phyloP scores from a whole-genome alignment of 2,797 vertebrate genomes.

The Rhinella marina region DNA sequence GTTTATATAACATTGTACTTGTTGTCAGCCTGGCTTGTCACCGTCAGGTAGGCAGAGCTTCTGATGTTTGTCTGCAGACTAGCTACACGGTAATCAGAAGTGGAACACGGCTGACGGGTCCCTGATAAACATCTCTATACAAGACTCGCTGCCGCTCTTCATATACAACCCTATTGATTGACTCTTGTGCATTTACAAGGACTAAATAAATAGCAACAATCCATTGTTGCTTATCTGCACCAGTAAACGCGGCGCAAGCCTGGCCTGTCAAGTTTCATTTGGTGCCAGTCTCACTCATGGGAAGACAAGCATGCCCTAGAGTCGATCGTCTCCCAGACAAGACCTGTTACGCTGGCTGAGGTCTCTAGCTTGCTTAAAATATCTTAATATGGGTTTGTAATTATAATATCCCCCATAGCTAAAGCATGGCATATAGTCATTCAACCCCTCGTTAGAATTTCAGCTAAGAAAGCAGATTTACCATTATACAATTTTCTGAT shows the following conservation, averaged over 20 bases:
- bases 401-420: background rate
- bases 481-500: no score
- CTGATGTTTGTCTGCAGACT: slow-evolving; percentile 65
- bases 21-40: slow-evolving; percentile 77
- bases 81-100: slow-evolving; percentile 68
- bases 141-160: slow-evolving; percentile 74
- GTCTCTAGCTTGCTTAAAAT: background rate
- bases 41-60: slow-evolving; percentile 70
- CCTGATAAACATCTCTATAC: slow-evolving; percentile 83
- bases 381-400: background rate
- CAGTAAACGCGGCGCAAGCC: slow-evolving; percentile 53
- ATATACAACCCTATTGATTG: slow-evolving; percentile 78
- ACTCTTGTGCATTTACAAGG: slow-evolving; percentile 67
- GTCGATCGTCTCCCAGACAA: background rate
- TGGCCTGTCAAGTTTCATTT: slow-evolving; percentile 58
- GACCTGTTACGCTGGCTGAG: background rate
- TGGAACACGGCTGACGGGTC: slow-evolving; percentile 73
- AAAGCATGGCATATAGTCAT: background rate
- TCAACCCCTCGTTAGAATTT: no score
- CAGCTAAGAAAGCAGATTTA: no score
- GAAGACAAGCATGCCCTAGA: slow-evolving; percentile 37
- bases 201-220: slow-evolving; percentile 67
- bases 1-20: slow-evolving; percentile 79
- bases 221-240: slow-evolving; percentile 69
- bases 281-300: slow-evolving; percentile 27